Evolutionary conservation across 1,140 invertebrate genomes (phyloP).

Genomic region (Megathymus violae): DNA sequence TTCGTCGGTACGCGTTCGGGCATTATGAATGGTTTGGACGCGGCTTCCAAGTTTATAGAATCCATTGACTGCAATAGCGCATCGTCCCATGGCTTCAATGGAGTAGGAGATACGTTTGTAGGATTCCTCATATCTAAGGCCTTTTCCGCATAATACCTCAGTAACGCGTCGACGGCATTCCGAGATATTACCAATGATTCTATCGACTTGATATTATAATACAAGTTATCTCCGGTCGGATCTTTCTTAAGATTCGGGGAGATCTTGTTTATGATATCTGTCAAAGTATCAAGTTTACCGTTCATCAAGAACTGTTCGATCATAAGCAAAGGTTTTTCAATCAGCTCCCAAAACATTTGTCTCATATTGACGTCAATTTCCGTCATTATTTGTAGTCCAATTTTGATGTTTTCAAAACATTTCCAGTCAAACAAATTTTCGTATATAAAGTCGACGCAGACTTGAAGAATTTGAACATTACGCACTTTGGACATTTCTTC

Average conservation of each 20-base stretch:
- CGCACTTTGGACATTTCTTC: slow-evolving; percentile 86
- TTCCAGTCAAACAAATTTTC: slow-evolving; percentile 76
- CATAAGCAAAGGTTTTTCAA: slow-evolving; percentile 87
- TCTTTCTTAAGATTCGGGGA: slow-evolving; percentile 70
- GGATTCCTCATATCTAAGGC: slow-evolving; percentile 88
- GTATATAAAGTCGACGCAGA: slow-evolving; percentile 85
- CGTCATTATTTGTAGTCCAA: slow-evolving; percentile 86
- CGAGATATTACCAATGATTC: slow-evolving; percentile 71
- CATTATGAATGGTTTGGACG: slow-evolving; percentile 86
- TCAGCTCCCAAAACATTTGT: slow-evolving; percentile 85
- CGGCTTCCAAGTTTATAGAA: slow-evolving; percentile 81
- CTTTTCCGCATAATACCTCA: slow-evolving; percentile 89
- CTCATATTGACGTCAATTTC: slow-evolving; percentile 84
- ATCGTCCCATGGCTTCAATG: slow-evolving; percentile 76
- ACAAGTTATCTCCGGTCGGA: slow-evolving; percentile 75
- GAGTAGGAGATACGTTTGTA: slow-evolving; percentile 59
- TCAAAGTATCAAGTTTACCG: slow-evolving; percentile 87
- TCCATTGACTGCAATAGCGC: slow-evolving; percentile 82
- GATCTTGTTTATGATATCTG: slow-evolving; percentile 82
- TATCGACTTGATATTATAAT: slow-evolving; percentile 79
- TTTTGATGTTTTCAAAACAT: slow-evolving; percentile 82
- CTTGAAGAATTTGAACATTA: slow-evolving; percentile 85
- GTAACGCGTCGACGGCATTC: slow-evolving; percentile 86
- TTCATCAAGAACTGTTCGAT: slow-evolving; percentile 91
- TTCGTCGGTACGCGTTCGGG: slow-evolving; percentile 86